Conservation (phyloP, 2,888 invertebrate species). For the Anagyrus pseudococci region DNA sequence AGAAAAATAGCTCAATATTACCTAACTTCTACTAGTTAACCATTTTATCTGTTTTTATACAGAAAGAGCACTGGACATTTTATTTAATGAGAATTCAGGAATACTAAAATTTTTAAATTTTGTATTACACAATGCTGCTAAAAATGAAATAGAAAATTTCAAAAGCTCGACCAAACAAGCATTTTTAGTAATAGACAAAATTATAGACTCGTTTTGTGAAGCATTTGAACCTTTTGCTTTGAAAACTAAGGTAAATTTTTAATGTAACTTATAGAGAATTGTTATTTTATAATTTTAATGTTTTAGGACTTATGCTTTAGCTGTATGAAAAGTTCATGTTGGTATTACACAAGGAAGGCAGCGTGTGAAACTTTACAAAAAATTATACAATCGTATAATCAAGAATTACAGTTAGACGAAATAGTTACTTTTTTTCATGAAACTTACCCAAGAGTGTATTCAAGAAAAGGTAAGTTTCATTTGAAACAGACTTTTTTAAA, state of each 20-base stretch:
- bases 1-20: neutral
- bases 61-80: constrained; percentile 34
- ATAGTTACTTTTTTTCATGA: constrained; percentile 27
- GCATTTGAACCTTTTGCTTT: constrained; percentile 43
- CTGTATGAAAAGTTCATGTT: constrained; percentile 40
- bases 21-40: neutral
- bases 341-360: constrained; percentile 40
- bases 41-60: constrained; percentile 3
- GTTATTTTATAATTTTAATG: constrained; percentile 16
- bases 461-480: constrained; percentile 12
- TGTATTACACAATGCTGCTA: neutral
- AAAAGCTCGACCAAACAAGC: constrained; percentile 35
- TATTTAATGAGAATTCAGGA: constrained; percentile 28
- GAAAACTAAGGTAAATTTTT: constrained; percentile 42
- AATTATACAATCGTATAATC: constrained; percentile 45
- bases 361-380: constrained; percentile 44
- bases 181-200: constrained; percentile 43
- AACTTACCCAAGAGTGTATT: constrained; percentile 15
- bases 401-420: constrained; percentile 41
- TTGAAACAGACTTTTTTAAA: neutral
- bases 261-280: neutral
- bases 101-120: constrained; percentile 25
- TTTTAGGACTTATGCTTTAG: constrained; percentile 46
- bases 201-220: constrained; percentile 45
- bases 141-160: constrained; percentile 1